Conservation (phyloP, 2,888 invertebrate genomes). For the Eueremaeus valkanovi region DNA sequence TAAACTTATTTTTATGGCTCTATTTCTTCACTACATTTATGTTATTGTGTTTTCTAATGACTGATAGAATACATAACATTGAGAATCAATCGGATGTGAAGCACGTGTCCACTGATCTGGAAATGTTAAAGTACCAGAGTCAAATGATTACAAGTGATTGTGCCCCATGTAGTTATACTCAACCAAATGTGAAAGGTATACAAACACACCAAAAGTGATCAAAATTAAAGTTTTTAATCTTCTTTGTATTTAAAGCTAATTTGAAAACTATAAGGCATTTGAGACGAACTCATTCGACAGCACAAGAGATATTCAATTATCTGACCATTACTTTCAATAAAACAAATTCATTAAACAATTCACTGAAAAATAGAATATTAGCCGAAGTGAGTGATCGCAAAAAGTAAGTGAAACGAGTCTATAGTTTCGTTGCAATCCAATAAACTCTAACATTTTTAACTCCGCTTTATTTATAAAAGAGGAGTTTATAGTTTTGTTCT, state of each 20-base stretch:
- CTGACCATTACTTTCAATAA: slow-evolving; percentile 5
- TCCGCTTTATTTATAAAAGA: neutral
- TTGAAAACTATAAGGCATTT: neutral
- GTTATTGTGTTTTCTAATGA: neutral
- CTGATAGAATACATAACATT: neutral
- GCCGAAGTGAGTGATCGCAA: slow-evolving; percentile 10
- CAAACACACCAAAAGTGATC: too few relatives aligned
- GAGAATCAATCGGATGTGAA: neutral
- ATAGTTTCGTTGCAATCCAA: too few relatives aligned
- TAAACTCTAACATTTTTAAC: too few relatives aligned
- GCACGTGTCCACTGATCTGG: neutral
- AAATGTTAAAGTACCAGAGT: neutral
- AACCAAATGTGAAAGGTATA: neutral
- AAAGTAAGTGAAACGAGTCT: slow-evolving; percentile 8
- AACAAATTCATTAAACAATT: neutral
- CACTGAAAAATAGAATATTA: neutral
- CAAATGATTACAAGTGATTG: neutral
- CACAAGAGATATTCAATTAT: slow-evolving; percentile 21
- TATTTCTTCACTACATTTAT: neutral
- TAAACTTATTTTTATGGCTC: neutral
- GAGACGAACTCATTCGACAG: neutral
- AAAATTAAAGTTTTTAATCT: too few relatives aligned
- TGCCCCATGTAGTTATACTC: neutral
- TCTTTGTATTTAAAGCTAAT: neutral
- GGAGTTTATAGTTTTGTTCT: too few relatives aligned